A percentile compares a stretch with the other conserved stretches of the same genome.
Evolutionary conservation across 2,888 invertebrate genomes (phyloP).

Genomic region (Rutpela maculata): DNA sequence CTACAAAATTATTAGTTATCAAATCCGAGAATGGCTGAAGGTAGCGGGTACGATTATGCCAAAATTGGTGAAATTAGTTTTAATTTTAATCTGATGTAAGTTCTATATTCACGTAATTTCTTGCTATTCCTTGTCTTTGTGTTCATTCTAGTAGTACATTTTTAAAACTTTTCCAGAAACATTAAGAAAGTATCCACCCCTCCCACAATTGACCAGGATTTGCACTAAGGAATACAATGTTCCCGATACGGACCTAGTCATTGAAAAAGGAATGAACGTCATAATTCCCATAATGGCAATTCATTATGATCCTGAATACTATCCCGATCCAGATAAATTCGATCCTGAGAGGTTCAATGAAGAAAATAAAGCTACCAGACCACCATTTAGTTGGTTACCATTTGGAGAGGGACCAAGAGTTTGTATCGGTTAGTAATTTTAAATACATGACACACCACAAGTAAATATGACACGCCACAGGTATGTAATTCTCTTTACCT

Average conservation of each 20-base stretch:
- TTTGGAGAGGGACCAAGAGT: constrained; percentile 55
- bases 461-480: too few relatives aligned
- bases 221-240: constrained; percentile 61
- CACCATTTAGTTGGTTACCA: constrained; percentile 47
- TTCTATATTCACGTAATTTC: too few relatives aligned
- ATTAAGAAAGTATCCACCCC: constrained; percentile 67
- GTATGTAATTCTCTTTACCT: too few relatives aligned
- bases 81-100: too few relatives aligned
- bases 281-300: constrained; percentile 61
- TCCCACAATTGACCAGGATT: constrained; percentile 51
- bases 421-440: constrained; percentile 54
- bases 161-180: constrained; percentile 64
- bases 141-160: not conserved
- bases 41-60: too few relatives aligned
- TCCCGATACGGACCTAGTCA: constrained; percentile 62
- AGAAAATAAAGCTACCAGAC: constrained; percentile 53
- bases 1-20: too few relatives aligned
- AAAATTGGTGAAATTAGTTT: too few relatives aligned
- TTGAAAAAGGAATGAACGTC: constrained; percentile 65
- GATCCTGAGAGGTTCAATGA: constrained; percentile 52
- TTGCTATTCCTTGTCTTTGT: too few relatives aligned
- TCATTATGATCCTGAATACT: constrained; percentile 67
- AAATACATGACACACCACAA: not conserved
- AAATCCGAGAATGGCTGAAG: too few relatives aligned
- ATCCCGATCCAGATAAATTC: constrained; percentile 61